Evolutionary conservation across 2,797 vertebrate species (phyloP).

Genomic region (Anniella stebbinsi): DNA sequence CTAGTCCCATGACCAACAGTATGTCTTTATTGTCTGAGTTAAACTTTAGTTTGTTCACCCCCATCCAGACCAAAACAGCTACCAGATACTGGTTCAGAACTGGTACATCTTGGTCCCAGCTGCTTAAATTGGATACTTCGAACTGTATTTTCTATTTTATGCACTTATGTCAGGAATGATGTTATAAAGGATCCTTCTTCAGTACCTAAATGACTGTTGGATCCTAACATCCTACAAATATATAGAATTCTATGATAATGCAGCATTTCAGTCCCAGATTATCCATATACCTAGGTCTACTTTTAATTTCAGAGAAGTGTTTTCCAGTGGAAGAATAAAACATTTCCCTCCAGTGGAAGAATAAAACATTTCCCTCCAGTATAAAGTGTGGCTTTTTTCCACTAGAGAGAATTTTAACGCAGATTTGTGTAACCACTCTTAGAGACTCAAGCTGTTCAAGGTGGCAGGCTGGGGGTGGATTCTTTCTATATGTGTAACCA

Average conservation of each 20-base stretch:
- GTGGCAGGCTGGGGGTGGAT: neutral
- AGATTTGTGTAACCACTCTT: neutral
- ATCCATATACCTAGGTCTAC: neutral
- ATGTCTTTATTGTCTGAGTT: neutral
- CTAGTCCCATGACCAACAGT: neutral
- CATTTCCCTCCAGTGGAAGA: neutral
- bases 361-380: neutral
- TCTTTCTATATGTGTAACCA: neutral
- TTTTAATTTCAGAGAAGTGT: neutral
- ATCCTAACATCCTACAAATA: neutral
- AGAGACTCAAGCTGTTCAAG: neutral
- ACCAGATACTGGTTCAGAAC: neutral
- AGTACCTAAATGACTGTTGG: neutral
- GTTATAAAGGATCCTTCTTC: neutral
- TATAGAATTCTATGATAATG: neutral
- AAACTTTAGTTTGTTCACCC: neutral
- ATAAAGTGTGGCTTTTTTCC: neutral
- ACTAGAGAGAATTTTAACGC: neutral
- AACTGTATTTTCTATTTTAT: neutral
- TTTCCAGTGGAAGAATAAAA: neutral
- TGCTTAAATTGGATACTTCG: neutral
- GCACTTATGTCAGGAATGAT: neutral
- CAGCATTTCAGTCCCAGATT: neutral
- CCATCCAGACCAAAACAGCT: neutral
- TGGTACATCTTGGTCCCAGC: neutral